Evolutionary conservation across 2,113 vertebrate species (phyloP).

Genomic region (Ariopsis seemanni): DNA sequence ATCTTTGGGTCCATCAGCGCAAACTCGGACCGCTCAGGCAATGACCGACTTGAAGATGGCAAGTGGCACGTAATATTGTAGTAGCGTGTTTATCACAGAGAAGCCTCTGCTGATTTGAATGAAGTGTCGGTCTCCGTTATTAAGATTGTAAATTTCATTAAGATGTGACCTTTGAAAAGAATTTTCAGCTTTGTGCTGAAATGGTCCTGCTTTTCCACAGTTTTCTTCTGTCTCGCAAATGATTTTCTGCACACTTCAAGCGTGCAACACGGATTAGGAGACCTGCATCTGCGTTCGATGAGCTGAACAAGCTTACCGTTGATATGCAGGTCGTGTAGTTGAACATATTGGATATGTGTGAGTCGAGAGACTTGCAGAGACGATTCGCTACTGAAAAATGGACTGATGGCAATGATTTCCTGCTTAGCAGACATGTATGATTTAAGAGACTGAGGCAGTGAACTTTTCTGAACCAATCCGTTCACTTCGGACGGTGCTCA

Average conservation of each 20-base stretch:
- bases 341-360: background rate
- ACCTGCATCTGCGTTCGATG: background rate
- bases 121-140: background rate
- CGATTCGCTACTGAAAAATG: background rate
- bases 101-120: background rate
- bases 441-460: background rate
- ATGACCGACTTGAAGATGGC: background rate
- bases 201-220: background rate
- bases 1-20: background rate
- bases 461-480: background rate
- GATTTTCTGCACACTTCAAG: background rate
- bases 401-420: background rate
- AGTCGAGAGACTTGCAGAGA: background rate
- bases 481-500: background rate
- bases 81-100: background rate
- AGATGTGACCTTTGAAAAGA: background rate
- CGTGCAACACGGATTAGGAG: background rate
- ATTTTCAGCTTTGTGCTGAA: background rate
- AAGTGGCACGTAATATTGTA: background rate
- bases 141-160: slow-evolving; percentile 12
- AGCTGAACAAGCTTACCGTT: background rate
- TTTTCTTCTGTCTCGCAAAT: background rate
- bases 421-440: background rate
- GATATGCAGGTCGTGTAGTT: background rate
- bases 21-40: background rate